Evolutionary conservation across 2,888 invertebrate genomes (phyloP).

Genomic region (Lumbricus terrestris): DNA sequence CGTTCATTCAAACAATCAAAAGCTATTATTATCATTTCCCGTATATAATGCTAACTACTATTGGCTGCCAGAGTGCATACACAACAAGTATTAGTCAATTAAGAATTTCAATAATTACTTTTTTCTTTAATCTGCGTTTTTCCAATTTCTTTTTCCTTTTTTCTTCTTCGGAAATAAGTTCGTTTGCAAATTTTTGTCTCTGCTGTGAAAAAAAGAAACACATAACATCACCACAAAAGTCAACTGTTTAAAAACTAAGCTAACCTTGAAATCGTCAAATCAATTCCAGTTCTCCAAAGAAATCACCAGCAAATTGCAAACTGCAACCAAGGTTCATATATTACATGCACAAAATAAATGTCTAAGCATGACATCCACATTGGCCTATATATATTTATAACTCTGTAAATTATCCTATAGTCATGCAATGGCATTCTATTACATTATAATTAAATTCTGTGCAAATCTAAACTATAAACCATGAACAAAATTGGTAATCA

Average conservation of each 20-base stretch:
- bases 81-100: background rate
- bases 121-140: slow-evolving; percentile 56
- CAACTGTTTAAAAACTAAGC: background rate
- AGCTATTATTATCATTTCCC: background rate
- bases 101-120: slow-evolving; percentile 43
- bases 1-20: background rate
- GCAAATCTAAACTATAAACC: too few species aligned
- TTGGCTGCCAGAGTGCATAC: background rate
- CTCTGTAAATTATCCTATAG: too few species aligned
- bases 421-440: too few species aligned
- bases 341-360: too few species aligned
- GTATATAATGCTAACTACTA: background rate
- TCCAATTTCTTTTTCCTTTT: slow-evolving; percentile 54
- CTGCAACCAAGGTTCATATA: too few species aligned
- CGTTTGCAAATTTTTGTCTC: slow-evolving; percentile 52
- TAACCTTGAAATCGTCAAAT: too few species aligned
- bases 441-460: too few species aligned
- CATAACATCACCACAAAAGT: background rate
- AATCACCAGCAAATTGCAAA: too few species aligned
- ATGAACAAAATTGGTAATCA: too few species aligned
- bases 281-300: too few species aligned
- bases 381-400: too few species aligned
- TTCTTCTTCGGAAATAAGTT: slow-evolving; percentile 55
- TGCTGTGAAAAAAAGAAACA: slow-evolving; percentile 42
- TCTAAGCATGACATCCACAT: too few species aligned